These are phyloP conservation scores for Parnassius glacialis DNA, from an alignment of 2,888 invertebrate genomes.

Conservation along the genomic window DNA sequence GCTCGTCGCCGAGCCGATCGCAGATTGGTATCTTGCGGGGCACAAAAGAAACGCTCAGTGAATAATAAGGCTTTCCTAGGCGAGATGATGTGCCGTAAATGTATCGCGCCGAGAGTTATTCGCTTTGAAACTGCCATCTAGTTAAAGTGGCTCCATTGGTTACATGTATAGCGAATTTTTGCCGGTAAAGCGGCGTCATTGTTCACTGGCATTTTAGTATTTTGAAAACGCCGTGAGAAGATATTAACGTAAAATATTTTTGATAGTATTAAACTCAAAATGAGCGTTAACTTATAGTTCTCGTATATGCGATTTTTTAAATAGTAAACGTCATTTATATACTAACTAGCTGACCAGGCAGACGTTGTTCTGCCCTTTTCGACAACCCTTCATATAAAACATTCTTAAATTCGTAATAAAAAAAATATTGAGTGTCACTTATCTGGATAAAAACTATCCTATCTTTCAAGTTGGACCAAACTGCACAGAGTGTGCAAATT, in stretches of 20 bases:
- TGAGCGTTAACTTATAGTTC: too few species aligned
- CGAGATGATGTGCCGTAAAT: constrained; percentile 65
- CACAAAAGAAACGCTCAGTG: constrained; percentile 69
- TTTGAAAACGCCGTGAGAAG: constrained; percentile 13
- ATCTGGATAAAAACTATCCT: too few species aligned
- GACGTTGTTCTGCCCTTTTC: too few species aligned
- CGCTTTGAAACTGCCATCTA: constrained; percentile 55
- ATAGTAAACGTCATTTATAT: too few species aligned
- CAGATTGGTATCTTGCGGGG: constrained; percentile 71
- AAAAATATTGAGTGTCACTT: too few species aligned
- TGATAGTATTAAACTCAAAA: too few species aligned
- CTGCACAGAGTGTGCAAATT: too few species aligned
- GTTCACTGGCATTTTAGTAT: constrained; percentile 14
- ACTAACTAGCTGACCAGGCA: too few species aligned
- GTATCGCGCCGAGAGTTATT: constrained; percentile 58
- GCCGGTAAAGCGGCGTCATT: constrained; percentile 19
- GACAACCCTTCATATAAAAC: too few species aligned
- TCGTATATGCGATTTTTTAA: too few species aligned
- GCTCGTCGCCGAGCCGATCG: constrained; percentile 38
- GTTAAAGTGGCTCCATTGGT: constrained; percentile 26
- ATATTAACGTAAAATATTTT: background rate
- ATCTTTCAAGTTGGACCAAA: too few species aligned
- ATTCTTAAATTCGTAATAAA: too few species aligned
- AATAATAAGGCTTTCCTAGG: constrained; percentile 62
- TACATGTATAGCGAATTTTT: constrained; percentile 18